Evolutionary conservation across 2,888 invertebrate species (phyloP), one percentile per base, ranked within the genome.

Genomic region (Coleophora flavipennella): DNA sequence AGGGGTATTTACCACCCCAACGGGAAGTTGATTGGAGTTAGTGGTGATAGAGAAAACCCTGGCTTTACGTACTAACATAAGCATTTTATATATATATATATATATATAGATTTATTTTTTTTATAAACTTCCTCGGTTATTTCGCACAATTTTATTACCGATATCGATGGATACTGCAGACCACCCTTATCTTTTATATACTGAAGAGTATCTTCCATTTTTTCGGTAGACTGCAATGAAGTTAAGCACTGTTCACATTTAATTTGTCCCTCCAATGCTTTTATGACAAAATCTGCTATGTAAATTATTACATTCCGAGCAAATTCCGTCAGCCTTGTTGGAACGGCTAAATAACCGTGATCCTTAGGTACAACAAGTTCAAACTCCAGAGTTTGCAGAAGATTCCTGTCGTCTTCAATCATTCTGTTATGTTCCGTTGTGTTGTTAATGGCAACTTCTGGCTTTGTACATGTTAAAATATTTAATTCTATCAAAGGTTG

Each of bases 391-490:
- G n/a, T 9, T 35, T 11, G 35, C 8, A 1, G 14, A 8, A 14
- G n/a, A 31, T 8, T 11, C 27, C 31, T 13, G 13, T 39, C 36
- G 27, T 43, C 35, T 14, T 43, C 40, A 27, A 32, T 27, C 13
- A 42, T 25, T 26, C 36, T 31, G 8, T 31, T 34, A 6, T 33
- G 39, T 13, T 44, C 44, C 25, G 41, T 39, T 32, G 44, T 35
- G 13, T 41, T 35, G 14, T 41, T 44, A 9, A 44, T 44, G 2
- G 44, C 41, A 26, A 44, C 29, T 44, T 44, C 41, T 1, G 44
- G 44, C 31, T 33, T 44, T 8, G 13, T 44, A 26, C 14, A 39
- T 3, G 33, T 39, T 26, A 44, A 44, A 33, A 43, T 43, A 34
- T 41, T 33, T 10, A 43, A 36, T 1, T 43, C 35, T 2, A 10